Evolutionary conservation across 2,888 invertebrate genomes (phyloP).

Genomic region (Ferdinandea cuprea): DNA sequence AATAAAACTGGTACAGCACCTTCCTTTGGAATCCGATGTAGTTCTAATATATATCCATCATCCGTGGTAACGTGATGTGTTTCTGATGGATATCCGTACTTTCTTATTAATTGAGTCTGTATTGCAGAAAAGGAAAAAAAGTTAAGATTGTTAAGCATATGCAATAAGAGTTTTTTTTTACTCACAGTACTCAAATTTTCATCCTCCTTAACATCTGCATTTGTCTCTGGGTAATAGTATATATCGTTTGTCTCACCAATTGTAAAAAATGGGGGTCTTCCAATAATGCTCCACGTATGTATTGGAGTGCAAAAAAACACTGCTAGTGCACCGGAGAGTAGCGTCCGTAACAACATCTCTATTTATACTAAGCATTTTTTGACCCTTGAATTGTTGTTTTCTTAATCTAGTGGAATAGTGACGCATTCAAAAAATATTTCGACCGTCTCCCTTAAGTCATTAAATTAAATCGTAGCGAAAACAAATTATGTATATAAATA

Average conservation of each 20-base stretch:
- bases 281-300: slow-evolving; percentile 5
- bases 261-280: not conserved
- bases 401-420: slow-evolving; percentile 16
- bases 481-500: not conserved
- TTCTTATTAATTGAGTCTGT: slow-evolving; percentile 84
- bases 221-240: not conserved
- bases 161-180: not conserved
- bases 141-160: not conserved
- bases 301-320: slow-evolving; percentile 16
- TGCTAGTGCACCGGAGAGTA: slow-evolving; percentile 17
- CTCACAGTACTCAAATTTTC: slow-evolving; percentile 44
- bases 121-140: not conserved
- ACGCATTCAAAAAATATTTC: not conserved
- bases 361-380: slow-evolving; percentile 31
- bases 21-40: slow-evolving; percentile 88
- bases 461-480: not conserved
- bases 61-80: slow-evolving; percentile 86
- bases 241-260: not conserved
- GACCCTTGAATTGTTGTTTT: slow-evolving; percentile 29
- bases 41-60: slow-evolving; percentile 91
- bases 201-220: slow-evolving; percentile 42
- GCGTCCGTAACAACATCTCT: slow-evolving; percentile 48
- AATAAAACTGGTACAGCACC: slow-evolving; percentile 85
- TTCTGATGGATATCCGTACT: slow-evolving; percentile 87
- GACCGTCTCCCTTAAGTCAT: slow-evolving; percentile 20